phyloP scores from a whole-genome alignment of 35 echinoderm and acorn worm genomes.

The Stichopus chloronotus region DNA sequence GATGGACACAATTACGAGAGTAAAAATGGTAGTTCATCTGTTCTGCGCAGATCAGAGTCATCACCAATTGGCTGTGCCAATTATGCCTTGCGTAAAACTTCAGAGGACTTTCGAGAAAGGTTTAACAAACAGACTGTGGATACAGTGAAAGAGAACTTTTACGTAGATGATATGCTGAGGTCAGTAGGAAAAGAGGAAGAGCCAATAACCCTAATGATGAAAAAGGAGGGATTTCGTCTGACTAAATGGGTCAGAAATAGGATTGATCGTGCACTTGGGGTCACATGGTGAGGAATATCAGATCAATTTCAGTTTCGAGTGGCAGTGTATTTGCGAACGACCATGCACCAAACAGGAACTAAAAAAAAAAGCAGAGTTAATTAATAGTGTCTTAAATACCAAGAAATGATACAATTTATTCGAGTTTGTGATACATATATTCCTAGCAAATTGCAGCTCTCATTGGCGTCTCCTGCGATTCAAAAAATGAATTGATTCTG shows the following conservation, averaged over 20 bases:
- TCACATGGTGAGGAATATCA: slow-evolving; percentile 57
- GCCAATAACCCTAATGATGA: slow-evolving; percentile 56
- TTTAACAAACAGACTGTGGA: slow-evolving; percentile 30
- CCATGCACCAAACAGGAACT: slow-evolving; percentile 57
- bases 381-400: too few species aligned
- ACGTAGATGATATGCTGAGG: slow-evolving; percentile 72
- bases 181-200: slow-evolving; percentile 65
- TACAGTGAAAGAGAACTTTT: slow-evolving; percentile 67
- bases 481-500: slow-evolving; percentile 75
- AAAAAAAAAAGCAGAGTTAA: too few species aligned
- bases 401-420: too few species aligned
- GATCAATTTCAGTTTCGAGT: slow-evolving; percentile 65
- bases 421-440: slow-evolving; percentile 75
- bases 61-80: slow-evolving; percentile 80
- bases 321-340: slow-evolving; percentile 37
- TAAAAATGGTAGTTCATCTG: slow-evolving; percentile 72
- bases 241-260: slow-evolving; percentile 81
- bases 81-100: slow-evolving; percentile 65
- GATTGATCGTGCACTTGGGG: slow-evolving; percentile 72
- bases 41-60: slow-evolving; percentile 77
- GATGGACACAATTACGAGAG: slow-evolving; percentile 23
- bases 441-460: too few species aligned
- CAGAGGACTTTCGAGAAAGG: slow-evolving; percentile 61
- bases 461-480: slow-evolving; percentile 30
- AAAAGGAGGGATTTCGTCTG: slow-evolving; percentile 62